Evolutionary conservation across 2,888 invertebrate genomes (phyloP).

Genomic region (Prosapia bicincta): DNA sequence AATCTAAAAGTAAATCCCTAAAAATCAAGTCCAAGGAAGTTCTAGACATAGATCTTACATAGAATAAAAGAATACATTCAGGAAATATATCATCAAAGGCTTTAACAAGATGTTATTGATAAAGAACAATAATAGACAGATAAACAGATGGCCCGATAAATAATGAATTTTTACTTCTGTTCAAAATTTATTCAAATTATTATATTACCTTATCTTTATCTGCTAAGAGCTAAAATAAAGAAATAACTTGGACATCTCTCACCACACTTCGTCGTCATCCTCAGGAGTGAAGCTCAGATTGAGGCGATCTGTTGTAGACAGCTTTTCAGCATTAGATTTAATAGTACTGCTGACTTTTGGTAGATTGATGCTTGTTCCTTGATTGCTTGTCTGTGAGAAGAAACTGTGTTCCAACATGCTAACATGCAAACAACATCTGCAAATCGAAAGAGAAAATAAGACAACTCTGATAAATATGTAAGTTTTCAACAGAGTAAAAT

Average conservation of each 20-base stretch:
- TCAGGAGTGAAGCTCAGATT: slow-evolving; percentile 59
- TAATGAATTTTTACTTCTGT: not conserved
- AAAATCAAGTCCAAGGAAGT: no score
- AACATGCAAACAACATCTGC: slow-evolving; percentile 83
- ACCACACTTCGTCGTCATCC: slow-evolving; percentile 77
- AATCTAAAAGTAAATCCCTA: no score
- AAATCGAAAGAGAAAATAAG: no score
- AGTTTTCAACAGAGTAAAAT: no score
- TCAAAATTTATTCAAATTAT: not conserved
- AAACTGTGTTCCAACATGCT: slow-evolving; percentile 87
- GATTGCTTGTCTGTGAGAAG: slow-evolving; percentile 71
- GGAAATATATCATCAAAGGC: no score
- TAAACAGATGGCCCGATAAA: no score
- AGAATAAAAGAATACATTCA: no score
- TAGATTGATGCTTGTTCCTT: slow-evolving; percentile 19
- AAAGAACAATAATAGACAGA: no score
- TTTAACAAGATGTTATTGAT: no score
- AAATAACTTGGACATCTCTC: slow-evolving; percentile 40
- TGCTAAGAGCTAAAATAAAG: no score
- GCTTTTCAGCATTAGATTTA: slow-evolving; percentile 46
- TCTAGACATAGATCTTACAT: no score
- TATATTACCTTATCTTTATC: not conserved
- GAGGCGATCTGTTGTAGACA: slow-evolving; percentile 51
- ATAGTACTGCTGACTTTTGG: slow-evolving; percentile 28
- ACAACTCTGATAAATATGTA: no score